A percentile compares a stretch with the other conserved stretches of the same genome.
Conservation (phyloP, 2,113 vertebrate genomes). For the Crotalus helleri region DNA sequence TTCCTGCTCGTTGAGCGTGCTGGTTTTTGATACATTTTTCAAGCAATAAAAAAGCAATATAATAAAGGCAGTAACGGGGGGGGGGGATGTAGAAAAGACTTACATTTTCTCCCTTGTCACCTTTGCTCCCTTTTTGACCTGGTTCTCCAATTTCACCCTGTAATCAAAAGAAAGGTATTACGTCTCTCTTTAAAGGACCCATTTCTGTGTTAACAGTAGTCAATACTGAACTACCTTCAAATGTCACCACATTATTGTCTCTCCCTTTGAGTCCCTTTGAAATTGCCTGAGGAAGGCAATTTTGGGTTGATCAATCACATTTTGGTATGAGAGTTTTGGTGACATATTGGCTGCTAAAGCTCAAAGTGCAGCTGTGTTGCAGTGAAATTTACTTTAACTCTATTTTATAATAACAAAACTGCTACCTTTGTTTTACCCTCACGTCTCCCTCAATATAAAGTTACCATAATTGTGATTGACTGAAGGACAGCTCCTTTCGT, state of each 20-base stretch:
- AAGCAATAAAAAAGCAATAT: not conserved
- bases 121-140: constrained; percentile 95
- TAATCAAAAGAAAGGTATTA: constrained; percentile 59
- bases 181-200: constrained; percentile 26
- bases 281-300: constrained; percentile 46
- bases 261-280: constrained; percentile 34
- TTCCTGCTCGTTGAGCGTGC: constrained; percentile 11
- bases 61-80: not conserved
- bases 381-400: constrained; percentile 39
- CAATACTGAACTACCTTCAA: constrained; percentile 33
- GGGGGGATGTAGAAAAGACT: constrained; percentile 46
- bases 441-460: constrained; percentile 5
- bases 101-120: constrained; percentile 95
- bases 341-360: constrained; percentile 54
- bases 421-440: not conserved
- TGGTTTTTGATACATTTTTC: not conserved
- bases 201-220: constrained; percentile 7
- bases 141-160: constrained; percentile 97
- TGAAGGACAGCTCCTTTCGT: constrained; percentile 20
- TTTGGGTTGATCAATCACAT: constrained; percentile 69
- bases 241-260: constrained; percentile 50
- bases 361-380: constrained; percentile 47
- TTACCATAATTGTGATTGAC: constrained; percentile 20
- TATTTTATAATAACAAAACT: constrained; percentile 55
- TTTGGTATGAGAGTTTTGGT: constrained; percentile 57